Conservation (phyloP, 2,797 vertebrate genomes). For the Hybognathus amarus region DNA sequence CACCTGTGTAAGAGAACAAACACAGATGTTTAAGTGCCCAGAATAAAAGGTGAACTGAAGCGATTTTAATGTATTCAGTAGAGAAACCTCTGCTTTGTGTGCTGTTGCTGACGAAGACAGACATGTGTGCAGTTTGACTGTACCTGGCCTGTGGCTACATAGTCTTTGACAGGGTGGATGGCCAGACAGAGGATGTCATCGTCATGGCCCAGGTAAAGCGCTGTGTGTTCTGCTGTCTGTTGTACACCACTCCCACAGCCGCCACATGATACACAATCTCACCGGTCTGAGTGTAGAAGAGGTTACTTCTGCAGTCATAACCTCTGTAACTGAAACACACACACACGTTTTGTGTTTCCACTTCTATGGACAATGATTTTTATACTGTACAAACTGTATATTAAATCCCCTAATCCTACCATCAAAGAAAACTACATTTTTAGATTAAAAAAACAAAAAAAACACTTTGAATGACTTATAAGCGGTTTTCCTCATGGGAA, state of each 20-base stretch:
- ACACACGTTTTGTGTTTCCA: too few species aligned
- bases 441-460: not conserved
- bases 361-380: not conserved
- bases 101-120: conserved; percentile 33
- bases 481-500: not conserved
- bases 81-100: not conserved
- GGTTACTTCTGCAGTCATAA: conserved; percentile 87
- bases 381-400: not conserved
- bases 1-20: conserved; percentile 79
- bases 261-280: conserved; percentile 99
- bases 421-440: not conserved
- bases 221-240: conserved; percentile 95
- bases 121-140: conserved; percentile 22
- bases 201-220: conserved; percentile 95
- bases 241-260: conserved; percentile 95
- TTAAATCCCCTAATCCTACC: not conserved
- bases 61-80: not conserved
- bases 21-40: conserved; percentile 18
- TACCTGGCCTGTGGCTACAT: conserved; percentile 98
- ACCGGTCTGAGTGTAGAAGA: conserved; percentile 97
- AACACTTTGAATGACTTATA: not conserved
- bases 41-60: not conserved
- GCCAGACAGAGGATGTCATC: conserved; percentile 97
- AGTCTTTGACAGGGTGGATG: conserved; percentile 96
- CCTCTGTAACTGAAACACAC: conserved; percentile 82